Evolutionary conservation across 2,113 vertebrate species (phyloP), one percentile per base, ranked within the genome.

Genomic region (Halichoeres trimaculatus): DNA sequence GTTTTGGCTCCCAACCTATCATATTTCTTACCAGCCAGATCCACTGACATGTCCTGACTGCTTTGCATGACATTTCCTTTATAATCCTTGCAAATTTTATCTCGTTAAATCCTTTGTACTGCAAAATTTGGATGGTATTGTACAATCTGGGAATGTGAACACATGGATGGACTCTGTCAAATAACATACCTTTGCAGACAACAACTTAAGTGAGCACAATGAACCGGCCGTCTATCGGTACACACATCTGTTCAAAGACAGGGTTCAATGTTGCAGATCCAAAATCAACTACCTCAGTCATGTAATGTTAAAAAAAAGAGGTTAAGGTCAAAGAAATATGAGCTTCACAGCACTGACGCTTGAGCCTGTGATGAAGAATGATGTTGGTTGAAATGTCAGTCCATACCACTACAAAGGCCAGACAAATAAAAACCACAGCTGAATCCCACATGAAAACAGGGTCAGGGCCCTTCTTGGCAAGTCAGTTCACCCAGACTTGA

Each of bases 351-450:
- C 9, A 61, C 8, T n/a, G 16, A 17, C 22, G 43, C 23, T 38
- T 8, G 20, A 20, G 20, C 11, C 5, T 12, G n/a, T 51, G 17
- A 34, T 11, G 1, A 17, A 30, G 23, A 30, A 34, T 17, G 26
- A 12, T 38, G 59, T 30, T 43, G 24, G 10, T 63, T 23, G 56
- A 43, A 63, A 43, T 34, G 4, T 36, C 26, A 57, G 35, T 54
- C 50, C n/a, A 8, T 34, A 23, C n/a, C n/a, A n/a, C 19, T 17
- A 22, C 22, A 48, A 53, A 40, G 20, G 16, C 34, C 22, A 52
- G 19, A 54, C 36, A 58, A 26, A 36, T 34, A 22, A 60, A 20
- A 40, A 43, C 22, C 26, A 70, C 23, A n/a, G 36, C 54, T 60
- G 50, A 45, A 24, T 45, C n/a, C 3, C 5, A n/a, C n/a, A 30